A percentile compares a stretch with the other conserved stretches of the same genome.
Evolutionary conservation across 2,797 vertebrate genomes (phyloP).

Genomic region (Ispidina lecontei): DNA sequence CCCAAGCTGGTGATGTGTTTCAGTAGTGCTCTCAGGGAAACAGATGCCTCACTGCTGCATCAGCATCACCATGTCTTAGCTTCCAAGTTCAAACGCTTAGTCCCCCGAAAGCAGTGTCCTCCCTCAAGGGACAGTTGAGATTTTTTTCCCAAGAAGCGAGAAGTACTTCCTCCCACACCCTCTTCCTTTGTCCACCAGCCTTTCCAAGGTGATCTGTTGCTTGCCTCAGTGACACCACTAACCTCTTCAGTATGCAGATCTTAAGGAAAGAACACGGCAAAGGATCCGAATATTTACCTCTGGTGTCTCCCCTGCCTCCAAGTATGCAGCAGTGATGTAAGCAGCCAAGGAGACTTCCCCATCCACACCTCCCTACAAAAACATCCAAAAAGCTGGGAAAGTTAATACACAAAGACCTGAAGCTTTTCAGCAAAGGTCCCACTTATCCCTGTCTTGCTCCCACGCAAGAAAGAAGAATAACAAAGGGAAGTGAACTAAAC

Average conservation of each 20-base stretch:
- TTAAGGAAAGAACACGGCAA: background rate
- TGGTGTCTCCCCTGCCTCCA: conserved; percentile 67
- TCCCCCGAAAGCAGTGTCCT: background rate
- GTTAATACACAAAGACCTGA: background rate
- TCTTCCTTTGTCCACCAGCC: background rate
- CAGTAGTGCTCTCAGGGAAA: background rate
- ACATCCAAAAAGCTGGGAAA: background rate
- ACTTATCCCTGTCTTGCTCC: background rate
- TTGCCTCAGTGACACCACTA: background rate
- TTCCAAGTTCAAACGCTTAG: background rate
- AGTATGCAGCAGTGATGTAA: conserved; percentile 73
- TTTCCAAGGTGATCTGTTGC: background rate
- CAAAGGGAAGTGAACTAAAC: background rate
- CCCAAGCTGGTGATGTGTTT: background rate
- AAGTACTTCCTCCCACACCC: background rate
- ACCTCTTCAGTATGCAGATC: background rate
- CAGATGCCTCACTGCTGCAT: background rate
- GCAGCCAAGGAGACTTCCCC: conserved; percentile 70
- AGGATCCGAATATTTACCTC: conserved; percentile 27
- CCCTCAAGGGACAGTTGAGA: background rate
- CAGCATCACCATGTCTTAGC: background rate
- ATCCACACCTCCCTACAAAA: conserved; percentile 72
- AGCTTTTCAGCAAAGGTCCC: background rate
- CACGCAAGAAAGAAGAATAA: background rate
- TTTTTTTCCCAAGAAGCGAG: background rate